Evolutionary conservation across 2,888 invertebrate species (phyloP).

Genomic region (Platerodrilus igneus): DNA sequence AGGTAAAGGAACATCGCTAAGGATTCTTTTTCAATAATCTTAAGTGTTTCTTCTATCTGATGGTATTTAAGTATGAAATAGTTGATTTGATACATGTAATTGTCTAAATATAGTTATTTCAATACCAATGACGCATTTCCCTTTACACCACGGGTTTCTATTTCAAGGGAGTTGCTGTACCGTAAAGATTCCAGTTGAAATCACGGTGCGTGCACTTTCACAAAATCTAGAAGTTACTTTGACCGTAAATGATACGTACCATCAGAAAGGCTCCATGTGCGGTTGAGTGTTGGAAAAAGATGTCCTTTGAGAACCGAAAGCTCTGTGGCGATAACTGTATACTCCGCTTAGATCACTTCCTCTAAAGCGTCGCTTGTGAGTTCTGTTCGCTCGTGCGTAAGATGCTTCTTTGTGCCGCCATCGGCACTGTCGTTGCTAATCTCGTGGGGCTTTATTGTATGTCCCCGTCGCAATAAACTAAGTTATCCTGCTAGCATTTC

Average conservation of each 20-base stretch:
- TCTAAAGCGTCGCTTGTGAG: conserved; percentile 17
- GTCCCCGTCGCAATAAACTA: conserved; percentile 25
- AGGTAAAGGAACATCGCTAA: too few relatives aligned
- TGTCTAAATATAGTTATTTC: too few relatives aligned
- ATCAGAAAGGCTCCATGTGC: conserved; percentile 21
- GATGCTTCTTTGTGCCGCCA: conserved; percentile 24
- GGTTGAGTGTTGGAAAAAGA: conserved; percentile 22
- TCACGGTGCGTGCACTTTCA: too few relatives aligned
- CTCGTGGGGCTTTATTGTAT: conserved; percentile 25
- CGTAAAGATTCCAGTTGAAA: too few relatives aligned
- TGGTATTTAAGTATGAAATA: too few relatives aligned
- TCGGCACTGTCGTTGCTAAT: conserved; percentile 24
- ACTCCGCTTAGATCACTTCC: conserved; percentile 23
- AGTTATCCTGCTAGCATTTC: conserved; percentile 24
- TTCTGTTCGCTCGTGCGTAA: conserved; percentile 24
- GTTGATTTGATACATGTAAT: too few relatives aligned
- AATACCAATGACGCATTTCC: too few relatives aligned
- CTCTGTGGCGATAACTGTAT: conserved; percentile 21
- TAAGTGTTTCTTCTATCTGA: too few relatives aligned
- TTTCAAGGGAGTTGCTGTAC: too few relatives aligned
- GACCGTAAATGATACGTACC: conserved; percentile 17
- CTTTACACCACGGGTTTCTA: too few relatives aligned
- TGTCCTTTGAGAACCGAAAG: conserved; percentile 24
- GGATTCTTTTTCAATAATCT: too few relatives aligned
- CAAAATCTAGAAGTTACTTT: too few relatives aligned